Evolutionary conservation across 2,113 vertebrate genomes (phyloP).

Genomic region (Poeciliopsis retropinna): DNA sequence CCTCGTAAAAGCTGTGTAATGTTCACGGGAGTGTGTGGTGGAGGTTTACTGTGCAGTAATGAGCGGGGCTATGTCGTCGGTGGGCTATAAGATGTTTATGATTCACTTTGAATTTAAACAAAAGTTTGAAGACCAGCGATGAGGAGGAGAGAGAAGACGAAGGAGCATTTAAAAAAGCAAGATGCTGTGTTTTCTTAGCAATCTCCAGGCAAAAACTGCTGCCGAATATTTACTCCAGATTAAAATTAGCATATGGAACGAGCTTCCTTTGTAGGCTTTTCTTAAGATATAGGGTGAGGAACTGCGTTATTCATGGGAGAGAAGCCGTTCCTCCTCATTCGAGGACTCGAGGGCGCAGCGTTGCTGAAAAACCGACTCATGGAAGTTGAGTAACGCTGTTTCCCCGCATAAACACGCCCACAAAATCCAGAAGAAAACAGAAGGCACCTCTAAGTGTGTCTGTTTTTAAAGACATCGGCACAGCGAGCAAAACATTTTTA

Average conservation of each 20-base stretch:
- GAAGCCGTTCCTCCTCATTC: too few relatives aligned
- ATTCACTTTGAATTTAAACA: neutral
- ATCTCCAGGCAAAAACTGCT: too few relatives aligned
- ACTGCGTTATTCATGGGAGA: too few relatives aligned
- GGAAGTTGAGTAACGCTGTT: too few relatives aligned
- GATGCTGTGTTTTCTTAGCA: neutral
- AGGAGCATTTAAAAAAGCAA: neutral
- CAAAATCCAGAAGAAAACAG: neutral
- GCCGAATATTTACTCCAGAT: too few relatives aligned
- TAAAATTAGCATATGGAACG: neutral
- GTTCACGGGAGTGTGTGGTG: slow-evolving; percentile 28
- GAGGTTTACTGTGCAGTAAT: slow-evolving; percentile 41
- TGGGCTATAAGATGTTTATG: slow-evolving; percentile 23
- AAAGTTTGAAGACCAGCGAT: neutral
- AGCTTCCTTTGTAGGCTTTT: too few relatives aligned
- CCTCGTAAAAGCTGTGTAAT: slow-evolving; percentile 29
- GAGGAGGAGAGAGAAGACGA: neutral
- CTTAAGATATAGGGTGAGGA: too few relatives aligned
- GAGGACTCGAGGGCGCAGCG: too few relatives aligned
- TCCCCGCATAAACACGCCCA: too few relatives aligned
- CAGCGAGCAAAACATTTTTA: neutral
- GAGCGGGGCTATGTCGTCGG: slow-evolving; percentile 28
- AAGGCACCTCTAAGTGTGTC: neutral
- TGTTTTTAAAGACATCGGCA: neutral
- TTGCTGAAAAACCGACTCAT: too few relatives aligned